Percentiles rank a stretch among this genome's conserved stretches.
Conservation (phyloP, 2,113 vertebrate genomes). For the Pogonocichla stellata region DNA sequence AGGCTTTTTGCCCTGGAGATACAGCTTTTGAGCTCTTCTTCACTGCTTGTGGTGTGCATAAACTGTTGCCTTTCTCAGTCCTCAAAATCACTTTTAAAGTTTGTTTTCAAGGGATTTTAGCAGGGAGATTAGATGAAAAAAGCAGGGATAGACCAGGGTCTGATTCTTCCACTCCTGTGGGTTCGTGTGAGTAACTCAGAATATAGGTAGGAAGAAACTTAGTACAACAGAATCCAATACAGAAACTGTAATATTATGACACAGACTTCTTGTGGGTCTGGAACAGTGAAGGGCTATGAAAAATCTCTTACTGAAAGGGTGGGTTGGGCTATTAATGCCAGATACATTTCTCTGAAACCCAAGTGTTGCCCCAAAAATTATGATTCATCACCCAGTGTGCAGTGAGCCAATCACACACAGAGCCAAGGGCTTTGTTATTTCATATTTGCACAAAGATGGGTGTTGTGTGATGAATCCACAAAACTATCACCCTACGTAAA, state of each 20-base stretch:
- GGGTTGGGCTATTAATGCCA: background rate
- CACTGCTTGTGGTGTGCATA: background rate
- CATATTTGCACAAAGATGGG: background rate
- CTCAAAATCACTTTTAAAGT: background rate
- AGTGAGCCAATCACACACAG: background rate
- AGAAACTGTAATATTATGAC: background rate
- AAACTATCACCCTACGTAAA: background rate
- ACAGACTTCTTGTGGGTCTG: background rate
- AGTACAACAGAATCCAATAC: background rate
- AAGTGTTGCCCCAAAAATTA: background rate
- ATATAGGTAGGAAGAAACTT: background rate
- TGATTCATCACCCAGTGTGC: background rate
- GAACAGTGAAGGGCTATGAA: background rate
- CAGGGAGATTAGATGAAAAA: background rate
- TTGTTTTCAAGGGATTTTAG: background rate
- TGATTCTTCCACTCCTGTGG: background rate
- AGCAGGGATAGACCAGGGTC: background rate
- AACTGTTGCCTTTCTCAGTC: background rate
- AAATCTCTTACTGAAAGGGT: background rate
- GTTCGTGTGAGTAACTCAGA: background rate
- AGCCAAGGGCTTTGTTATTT: background rate
- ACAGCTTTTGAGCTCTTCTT: background rate
- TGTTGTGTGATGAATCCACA: background rate
- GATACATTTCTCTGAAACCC: background rate
- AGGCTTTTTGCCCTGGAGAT: background rate